Evolutionary conservation across 2,797 vertebrate genomes (phyloP).

Genomic region (Pipistrellus pipistrellus): DNA sequence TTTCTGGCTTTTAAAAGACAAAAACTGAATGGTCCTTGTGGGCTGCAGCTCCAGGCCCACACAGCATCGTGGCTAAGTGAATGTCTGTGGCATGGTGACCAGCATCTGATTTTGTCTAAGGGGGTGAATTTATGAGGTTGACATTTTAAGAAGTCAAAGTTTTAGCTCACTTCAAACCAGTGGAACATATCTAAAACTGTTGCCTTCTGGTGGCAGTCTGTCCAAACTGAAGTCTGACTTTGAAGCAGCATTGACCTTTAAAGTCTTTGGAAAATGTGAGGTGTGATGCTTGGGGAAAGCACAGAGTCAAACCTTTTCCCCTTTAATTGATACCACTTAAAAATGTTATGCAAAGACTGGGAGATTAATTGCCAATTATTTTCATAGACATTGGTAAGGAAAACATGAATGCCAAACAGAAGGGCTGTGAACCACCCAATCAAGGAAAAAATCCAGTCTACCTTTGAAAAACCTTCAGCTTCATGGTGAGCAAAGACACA

Average conservation of each 20-base stretch:
- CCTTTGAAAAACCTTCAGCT: rapidly evolving
- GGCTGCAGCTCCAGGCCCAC: neutral
- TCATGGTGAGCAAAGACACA: neutral
- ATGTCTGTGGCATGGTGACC: neutral
- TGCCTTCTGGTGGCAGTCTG: constrained; percentile 12
- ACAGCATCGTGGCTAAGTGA: rapidly evolving
- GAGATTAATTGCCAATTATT: constrained; percentile 63
- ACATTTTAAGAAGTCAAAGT: constrained; percentile 76
- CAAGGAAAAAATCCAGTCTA: rapidly evolving
- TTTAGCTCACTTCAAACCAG: constrained; percentile 41
- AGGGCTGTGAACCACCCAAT: neutral
- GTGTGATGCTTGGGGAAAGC: neutral
- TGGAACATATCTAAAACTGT: neutral
- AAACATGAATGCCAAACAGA: neutral
- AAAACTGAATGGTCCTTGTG: neutral
- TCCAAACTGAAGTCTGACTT: constrained; percentile 57
- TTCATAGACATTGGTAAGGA: neutral
- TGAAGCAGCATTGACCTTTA: constrained; percentile 65
- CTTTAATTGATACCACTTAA: constrained; percentile 52
- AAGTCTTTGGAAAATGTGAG: neutral
- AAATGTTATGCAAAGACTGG: neutral
- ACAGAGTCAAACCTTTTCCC: neutral
- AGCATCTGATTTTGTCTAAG: neutral
- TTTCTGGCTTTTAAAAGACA: neutral
- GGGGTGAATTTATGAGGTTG: constrained; percentile 57